Conservation (phyloP, 2,797 vertebrate species). For the Spinus pinus region DNA sequence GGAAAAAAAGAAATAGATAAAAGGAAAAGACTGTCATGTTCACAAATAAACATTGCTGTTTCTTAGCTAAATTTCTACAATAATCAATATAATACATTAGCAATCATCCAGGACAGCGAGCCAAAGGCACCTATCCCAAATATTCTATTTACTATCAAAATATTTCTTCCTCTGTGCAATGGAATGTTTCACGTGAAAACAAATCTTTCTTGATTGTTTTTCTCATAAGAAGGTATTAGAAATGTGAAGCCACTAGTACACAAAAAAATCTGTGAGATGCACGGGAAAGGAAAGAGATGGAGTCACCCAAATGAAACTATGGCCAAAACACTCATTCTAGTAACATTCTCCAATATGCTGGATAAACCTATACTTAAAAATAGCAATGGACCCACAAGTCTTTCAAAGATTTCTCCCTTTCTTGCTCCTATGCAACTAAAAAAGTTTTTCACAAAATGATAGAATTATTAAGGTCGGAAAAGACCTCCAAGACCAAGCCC, state of each 20-base stretch:
- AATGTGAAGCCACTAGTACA: background rate
- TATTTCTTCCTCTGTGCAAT: background rate
- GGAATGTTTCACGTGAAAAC: background rate
- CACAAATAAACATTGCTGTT: background rate
- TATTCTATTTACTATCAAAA: background rate
- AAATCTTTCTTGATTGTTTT: background rate
- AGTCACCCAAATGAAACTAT: background rate
- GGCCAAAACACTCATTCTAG: background rate
- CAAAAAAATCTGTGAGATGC: background rate
- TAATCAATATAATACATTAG: background rate
- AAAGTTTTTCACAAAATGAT: background rate
- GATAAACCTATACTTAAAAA: background rate
- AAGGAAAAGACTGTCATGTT: background rate
- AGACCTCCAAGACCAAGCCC: background rate
- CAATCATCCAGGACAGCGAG: fast-evolving
- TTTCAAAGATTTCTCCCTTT: background rate
- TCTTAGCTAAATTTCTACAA: background rate
- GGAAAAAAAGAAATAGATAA: background rate
- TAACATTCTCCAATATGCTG: background rate
- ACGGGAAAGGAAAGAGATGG: background rate
- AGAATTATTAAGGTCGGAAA: background rate
- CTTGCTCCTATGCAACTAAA: background rate
- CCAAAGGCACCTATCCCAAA: background rate
- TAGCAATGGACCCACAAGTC: background rate
- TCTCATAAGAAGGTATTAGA: background rate